Base-by-base conservation (phyloP, 2,113 vertebrate genomes). In the Sprattus sprattus region DNA sequence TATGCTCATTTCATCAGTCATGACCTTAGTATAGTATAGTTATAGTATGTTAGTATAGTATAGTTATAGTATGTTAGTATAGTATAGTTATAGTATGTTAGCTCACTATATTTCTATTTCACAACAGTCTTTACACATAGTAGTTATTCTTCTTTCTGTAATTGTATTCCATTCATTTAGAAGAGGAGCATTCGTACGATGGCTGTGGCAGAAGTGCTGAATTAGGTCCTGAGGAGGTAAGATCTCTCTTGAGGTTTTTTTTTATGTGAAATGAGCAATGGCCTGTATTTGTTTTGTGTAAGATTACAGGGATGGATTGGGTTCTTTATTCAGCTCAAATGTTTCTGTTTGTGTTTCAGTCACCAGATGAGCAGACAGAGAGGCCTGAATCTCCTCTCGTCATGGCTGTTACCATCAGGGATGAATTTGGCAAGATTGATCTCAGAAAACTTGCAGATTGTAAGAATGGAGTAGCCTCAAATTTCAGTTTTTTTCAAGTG, bases 381-480 rank as follows among this genome's bases (percentile, higher is more conserved):
- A 10, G 83, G 0, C 11, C 25, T 0, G 93, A 95, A 10, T 67
- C 82, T 0, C 91, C 89, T 0, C 84, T 93, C 8, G 85, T 90
- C 7, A 81, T 86, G n/a, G 94, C 92, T 0, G 89, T 92, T 32
- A 91, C 89, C 0, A 13, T 94, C 5, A 92, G 91, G 90, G 91
- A 95, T 3, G 89, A 92, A 9, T 83, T 88, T 0, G 92, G 92
- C 20, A 88, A 92, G 86, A 89, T 93, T 7, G 57, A 95, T 89
- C 86, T 93, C 50, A 89, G 81, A 3, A 91, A 92, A 86, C 90
- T 93, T 5, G 81, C 89, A 7, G 85, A 91, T 60, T 82, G 94
- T 95, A 46, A 92, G 93, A 80, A 54, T 13, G 28, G 11, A 2
- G 13, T 39, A 67, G 60, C 28, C 67, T 57, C 54, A 57, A 20